Base-by-base conservation (phyloP, 37 sponge, comb jelly and placozoan genomes). In the Theonella swinhoei region DNA sequence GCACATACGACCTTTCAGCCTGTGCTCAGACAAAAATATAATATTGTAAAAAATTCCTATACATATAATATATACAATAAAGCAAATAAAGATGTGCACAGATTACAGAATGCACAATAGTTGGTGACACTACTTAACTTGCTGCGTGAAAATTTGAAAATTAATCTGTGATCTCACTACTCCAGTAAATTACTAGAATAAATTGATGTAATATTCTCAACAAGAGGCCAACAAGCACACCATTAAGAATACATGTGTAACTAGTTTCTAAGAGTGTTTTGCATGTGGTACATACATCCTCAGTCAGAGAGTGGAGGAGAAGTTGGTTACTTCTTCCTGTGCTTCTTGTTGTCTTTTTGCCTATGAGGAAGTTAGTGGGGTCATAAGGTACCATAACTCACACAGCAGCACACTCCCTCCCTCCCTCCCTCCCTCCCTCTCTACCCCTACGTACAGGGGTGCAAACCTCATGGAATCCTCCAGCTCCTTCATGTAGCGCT, bases 401-500 rank as follows among this genome's bases (percentile, higher is more conserved):
- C n/a, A n/a, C n/a, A n/a, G n/a, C n/a, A n/a, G n/a, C n/a, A n/a
- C n/a, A n/a, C n/a, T n/a, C n/a, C n/a, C n/a, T 47, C 54, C 54
- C 54, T 22, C 7, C 32, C 32, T 7, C 28, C 40, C 40, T n/a
- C n/a, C n/a, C n/a, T n/a, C 41, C 30, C 77, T 76, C 34, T 39
- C 33, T 62, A 35, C 79, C 79, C 39, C 25, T 60, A 23, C n/a
- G 24, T 3, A 4, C 37, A 1, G 64, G 65, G 72, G 36, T 0
- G 58, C 74, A 4, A 30, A 81, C 89, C 64, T 81, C 83, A 83
- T 88, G 39, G 68, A 66, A 9, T 60, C 63, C 62, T 91, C 91
- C 74, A 91, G 70, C 69, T 91, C 83, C 62, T 89, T 92, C 77
- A 91, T 64, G 89, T 87, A 89, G 4, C 80, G 71, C 66, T 94